Base-by-base conservation (phyloP, 2,113 vertebrate species). In the Microtus ochrogaster region DNA sequence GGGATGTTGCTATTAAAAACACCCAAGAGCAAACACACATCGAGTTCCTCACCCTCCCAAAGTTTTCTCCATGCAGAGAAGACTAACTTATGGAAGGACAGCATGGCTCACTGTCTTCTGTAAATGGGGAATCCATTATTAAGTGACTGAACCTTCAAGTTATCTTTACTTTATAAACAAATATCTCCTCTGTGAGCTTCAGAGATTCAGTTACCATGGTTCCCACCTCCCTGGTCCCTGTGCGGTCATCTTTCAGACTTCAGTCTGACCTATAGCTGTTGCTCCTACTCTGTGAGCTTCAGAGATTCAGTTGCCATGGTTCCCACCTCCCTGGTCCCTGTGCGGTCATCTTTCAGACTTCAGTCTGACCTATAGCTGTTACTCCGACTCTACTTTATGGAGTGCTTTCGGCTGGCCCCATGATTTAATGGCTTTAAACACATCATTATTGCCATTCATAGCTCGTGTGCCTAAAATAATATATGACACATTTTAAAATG, bases 401-500 rank as follows among this genome's bases (percentile, higher is more conserved):
- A 96, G 94, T 39, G 66, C 65, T 96, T 95, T 94, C 85, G 94
- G 97, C 96, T 96, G 97, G 90, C 74, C 73, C 93, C 90, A 95
- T 96, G 97, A 95, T 94, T 97, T 97, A 96, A 96, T 94, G 90
- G 90, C 76, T 92, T 97, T 97, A 97, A 96, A 97, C 95, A 97
- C 97, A 97, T 95, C 94, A 97, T 97, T 97, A 96, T 96, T 98
- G 93, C 95, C 96, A 94, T 97, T 97, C 96, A 96, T 94, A 94
- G 94, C 58, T 66, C 77, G 28, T 61, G 90, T 94, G 97, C 96
- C 97, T 97, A 97, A 95, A 98, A 97, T 97, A 98, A 98, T 89
- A 97, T 89, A 97, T 97, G 97, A 97, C 97, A 95, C 90, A 97
- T 96, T 97, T 97, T 96, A 30, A 97, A 98, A 96, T 98, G 95